These are phyloP conservation scores for Phymatocera aterrima DNA, from an alignment of 2,888 invertebrate species.

Conservation along the genomic window DNA sequence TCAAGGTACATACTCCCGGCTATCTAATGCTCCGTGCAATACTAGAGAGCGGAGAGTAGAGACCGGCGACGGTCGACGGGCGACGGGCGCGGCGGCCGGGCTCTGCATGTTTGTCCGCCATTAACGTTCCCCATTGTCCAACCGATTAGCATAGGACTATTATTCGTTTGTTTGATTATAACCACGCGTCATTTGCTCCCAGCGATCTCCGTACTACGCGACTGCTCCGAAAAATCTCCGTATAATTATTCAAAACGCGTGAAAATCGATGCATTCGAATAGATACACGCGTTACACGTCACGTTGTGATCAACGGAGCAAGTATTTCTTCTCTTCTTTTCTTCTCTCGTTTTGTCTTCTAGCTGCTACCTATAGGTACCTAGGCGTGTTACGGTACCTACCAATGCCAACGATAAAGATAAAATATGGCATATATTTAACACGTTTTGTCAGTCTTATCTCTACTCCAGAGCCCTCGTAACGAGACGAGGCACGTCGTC, in stretches of 20 bases:
- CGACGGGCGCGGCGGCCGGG: too few relatives aligned
- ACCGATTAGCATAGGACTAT: constrained; percentile 39
- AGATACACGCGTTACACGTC: too few relatives aligned
- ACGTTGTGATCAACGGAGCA: too few relatives aligned
- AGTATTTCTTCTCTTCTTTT: neutral
- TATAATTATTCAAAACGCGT: too few relatives aligned
- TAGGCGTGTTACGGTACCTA: neutral
- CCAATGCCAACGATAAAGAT: constrained; percentile 24
- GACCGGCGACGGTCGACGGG: too few relatives aligned
- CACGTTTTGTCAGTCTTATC: constrained; percentile 45
- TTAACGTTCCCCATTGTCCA: constrained; percentile 20
- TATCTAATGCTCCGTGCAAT: constrained; percentile 29
- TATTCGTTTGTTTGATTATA: neutral
- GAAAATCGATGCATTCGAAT: too few relatives aligned
- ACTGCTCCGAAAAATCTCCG: neutral
- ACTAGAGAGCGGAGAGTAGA: too few relatives aligned
- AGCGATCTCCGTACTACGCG: neutral
- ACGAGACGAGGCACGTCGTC: neutral
- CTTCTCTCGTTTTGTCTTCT: neutral
- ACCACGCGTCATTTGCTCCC: constrained; percentile 6
- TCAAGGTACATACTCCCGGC: constrained; percentile 39
- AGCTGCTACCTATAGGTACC: neutral
- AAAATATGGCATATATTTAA: constrained; percentile 43
- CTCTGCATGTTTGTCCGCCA: constrained; percentile 11
- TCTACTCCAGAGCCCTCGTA: constrained; percentile 28